These are phyloP conservation scores for Hylyphantes graminicola DNA, from an alignment of 1,140 invertebrate species.

Conservation along the genomic window DNA sequence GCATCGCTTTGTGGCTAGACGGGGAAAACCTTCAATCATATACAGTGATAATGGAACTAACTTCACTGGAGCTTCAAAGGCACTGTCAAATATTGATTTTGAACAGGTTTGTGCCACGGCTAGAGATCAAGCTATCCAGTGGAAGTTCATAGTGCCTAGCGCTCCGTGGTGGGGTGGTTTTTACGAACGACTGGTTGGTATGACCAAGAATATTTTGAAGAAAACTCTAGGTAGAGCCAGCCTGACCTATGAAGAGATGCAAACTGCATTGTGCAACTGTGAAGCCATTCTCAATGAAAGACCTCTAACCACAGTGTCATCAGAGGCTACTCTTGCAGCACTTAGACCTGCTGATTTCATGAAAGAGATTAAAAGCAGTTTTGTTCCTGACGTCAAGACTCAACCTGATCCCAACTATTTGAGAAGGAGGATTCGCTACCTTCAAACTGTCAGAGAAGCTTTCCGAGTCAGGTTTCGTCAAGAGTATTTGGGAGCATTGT, in stretches of 20 bases:
- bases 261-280: constrained; percentile 6
- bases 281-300: constrained; percentile 58
- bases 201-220: constrained; percentile 11
- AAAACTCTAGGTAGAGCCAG: neutral
- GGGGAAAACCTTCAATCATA: constrained; percentile 64
- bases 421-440: constrained; percentile 5
- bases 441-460: neutral
- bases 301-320: constrained; percentile 18
- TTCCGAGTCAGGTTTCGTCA: neutral
- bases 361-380: constrained; percentile 33
- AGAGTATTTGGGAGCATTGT: neutral
- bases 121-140: neutral
- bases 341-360: constrained; percentile 28
- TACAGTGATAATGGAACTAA: constrained; percentile 67
- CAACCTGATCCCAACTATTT: neutral
- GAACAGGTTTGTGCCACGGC: neutral
- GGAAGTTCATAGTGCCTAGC: constrained; percentile 1
- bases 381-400: constrained; percentile 3
- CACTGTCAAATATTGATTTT: neutral
- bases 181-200: neutral
- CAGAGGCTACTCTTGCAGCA: constrained; percentile 2
- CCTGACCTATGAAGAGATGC: constrained; percentile 34
- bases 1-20: too few relatives aligned
- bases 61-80: constrained; percentile 64
- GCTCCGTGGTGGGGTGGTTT: constrained; percentile 16